phyloP scores from a whole-genome alignment of 2,888 invertebrate genomes.

The Argyresthia albistria region DNA sequence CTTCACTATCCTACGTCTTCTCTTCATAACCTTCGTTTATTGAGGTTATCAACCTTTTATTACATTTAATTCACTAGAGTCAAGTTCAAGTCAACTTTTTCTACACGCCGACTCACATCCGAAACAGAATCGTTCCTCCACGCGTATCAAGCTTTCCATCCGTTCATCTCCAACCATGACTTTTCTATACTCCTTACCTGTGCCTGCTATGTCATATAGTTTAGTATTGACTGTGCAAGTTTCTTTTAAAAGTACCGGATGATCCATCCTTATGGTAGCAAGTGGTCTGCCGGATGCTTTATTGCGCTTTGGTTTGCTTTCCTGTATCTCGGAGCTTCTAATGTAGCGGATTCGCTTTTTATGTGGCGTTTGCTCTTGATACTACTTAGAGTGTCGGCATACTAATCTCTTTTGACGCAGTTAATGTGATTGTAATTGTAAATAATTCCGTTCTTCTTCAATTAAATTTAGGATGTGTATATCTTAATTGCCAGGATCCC shows the following conservation, averaged over 20 bases:
- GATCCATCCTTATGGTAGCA: background rate
- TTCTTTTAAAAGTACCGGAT: background rate
- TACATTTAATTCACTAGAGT: background rate
- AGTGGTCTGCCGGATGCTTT: slow-evolving; percentile 26
- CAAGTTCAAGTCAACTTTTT: slow-evolving; percentile 13
- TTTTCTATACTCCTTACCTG: background rate
- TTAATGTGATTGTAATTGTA: background rate
- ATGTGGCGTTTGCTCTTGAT: background rate
- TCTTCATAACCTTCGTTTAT: too few relatives aligned
- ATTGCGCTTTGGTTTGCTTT: slow-evolving; percentile 28
- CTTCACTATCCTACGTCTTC: too few relatives aligned
- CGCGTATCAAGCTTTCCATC: slow-evolving; percentile 31
- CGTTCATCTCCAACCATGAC: slow-evolving; percentile 4
- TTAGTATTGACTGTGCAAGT: background rate
- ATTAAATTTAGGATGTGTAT: too few relatives aligned
- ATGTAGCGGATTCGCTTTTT: slow-evolving; percentile 15
- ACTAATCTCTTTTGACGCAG: background rate
- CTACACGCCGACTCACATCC: slow-evolving; percentile 36
- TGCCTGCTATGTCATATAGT: background rate
- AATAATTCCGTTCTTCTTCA: background rate
- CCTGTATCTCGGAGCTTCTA: slow-evolving; percentile 27
- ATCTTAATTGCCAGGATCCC: too few relatives aligned
- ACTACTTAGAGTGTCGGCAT: too few relatives aligned
- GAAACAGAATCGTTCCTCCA: slow-evolving; percentile 27
- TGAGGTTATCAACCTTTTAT: too few relatives aligned